Evolutionary conservation across 2,797 vertebrate species (phyloP), one percentile per base, ranked within the genome.

Genomic region (Pipistrellus pygmaeus): DNA sequence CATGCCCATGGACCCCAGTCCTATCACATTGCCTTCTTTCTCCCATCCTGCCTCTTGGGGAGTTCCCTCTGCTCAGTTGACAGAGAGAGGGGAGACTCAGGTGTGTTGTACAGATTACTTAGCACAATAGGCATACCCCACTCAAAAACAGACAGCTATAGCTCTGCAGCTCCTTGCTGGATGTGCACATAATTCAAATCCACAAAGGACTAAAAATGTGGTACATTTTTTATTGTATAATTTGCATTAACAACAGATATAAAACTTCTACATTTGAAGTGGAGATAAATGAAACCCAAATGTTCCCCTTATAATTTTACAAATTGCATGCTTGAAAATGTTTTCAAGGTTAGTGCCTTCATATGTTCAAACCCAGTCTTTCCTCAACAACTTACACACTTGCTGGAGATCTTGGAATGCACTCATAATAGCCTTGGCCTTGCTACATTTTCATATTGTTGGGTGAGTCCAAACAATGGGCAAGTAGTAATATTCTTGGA

Each of bases 181-280:
- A 17, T n/a, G 14, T 55, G 1, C 62, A 30, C 62, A 30, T 44
- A 73, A 44, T 60, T 87, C 30, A 6, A 51, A 53, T 30, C 41
- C 21, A 77, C 30, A 87, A 75, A 75, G 13, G 6, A 44, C 20
- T 91, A 75, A 46, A 80, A 46, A 73, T 71, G 5, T 32, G 1
- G 4, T 27, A 44, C 20, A 3, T 87, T 73, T 73, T 32, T 60
- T 8, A 55, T 30, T 51, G 4, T 69, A 69, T 25, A 76, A 62
- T 53, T 8, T 84, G 27, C 7, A 71, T 57, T 85, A 55, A 80
- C n/a, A 69, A 78, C 18, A 88, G 55, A n/a, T n/a, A n/a, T 44
- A 85, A 11, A 55, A 93, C 21, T 48, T 93, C 23, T 53, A 18
- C 48, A 53, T 93, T 76, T 71, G 48, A 95, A 51, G 8, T 64